Percentiles rank a stretch among this genome's conserved stretches.
Conservation (phyloP, 2,888 invertebrate genomes). For the Nephrotoma appendiculata region DNA sequence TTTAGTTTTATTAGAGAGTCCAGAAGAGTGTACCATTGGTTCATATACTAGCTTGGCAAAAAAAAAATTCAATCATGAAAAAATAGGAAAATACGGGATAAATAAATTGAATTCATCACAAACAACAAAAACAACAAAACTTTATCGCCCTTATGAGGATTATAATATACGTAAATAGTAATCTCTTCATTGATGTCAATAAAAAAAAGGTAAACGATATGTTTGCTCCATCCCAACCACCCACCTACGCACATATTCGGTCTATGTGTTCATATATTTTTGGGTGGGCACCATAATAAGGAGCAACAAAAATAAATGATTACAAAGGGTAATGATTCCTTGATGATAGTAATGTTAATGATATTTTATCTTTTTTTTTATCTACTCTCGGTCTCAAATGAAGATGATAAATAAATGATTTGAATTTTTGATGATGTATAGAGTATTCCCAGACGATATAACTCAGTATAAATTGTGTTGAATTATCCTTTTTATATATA, state of each 20-base stretch:
- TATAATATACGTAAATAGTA: background rate
- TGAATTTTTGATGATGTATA: background rate
- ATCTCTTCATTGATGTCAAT: background rate
- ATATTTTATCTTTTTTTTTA: background rate
- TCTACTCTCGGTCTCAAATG: background rate
- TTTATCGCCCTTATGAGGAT: background rate
- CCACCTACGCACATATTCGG: background rate
- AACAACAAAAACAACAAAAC: background rate
- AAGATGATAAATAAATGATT: background rate
- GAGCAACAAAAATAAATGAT: background rate
- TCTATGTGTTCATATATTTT: background rate
- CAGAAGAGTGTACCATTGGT: too few relatives aligned
- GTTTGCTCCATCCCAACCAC: background rate
- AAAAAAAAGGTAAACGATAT: background rate
- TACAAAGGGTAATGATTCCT: background rate
- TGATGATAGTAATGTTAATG: background rate
- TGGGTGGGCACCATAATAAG: background rate
- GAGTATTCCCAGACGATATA: background rate
- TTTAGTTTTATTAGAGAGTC: background rate
- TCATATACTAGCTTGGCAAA: background rate
- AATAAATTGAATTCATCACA: background rate
- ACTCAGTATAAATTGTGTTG: background rate
- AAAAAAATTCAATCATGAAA: background rate
- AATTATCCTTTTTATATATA: background rate
- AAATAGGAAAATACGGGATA: background rate